phyloP scores from a whole-genome alignment of 2,113 vertebrate genomes.

The Protomyctophum bolini region DNA sequence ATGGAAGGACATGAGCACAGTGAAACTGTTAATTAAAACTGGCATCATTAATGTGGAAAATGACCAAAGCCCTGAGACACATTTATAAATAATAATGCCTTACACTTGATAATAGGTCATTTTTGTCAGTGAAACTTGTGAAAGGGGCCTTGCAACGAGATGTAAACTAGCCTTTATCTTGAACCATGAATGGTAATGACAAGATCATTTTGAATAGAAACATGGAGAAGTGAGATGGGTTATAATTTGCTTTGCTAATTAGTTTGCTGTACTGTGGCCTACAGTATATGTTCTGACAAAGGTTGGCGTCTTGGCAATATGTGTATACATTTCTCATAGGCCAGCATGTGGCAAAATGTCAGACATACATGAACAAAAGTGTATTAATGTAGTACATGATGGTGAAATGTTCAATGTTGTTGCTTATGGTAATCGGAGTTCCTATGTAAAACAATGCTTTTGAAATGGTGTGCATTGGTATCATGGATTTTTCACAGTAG shows the following conservation, averaged over 20 bases:
- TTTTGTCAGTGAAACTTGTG: too few species aligned
- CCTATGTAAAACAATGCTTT: conserved; percentile 40
- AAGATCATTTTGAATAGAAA: too few species aligned
- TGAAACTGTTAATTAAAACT: background rate
- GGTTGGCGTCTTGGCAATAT: conserved; percentile 15
- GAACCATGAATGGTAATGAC: too few species aligned
- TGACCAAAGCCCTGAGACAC: conserved; percentile 47
- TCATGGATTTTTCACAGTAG: conserved; percentile 29
- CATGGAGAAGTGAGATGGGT: too few species aligned
- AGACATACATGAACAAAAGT: conserved; percentile 49
- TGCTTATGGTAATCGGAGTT: conserved; percentile 46
- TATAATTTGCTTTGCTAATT: too few species aligned
- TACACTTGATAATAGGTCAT: background rate
- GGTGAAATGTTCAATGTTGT: conserved; percentile 53
- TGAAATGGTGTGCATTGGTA: conserved; percentile 12
- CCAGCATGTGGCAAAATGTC: conserved; percentile 53
- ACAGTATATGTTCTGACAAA: conserved; percentile 26
- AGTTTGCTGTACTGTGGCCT: background rate
- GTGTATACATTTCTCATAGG: conserved; percentile 24
- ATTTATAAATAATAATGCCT: conserved; percentile 24
- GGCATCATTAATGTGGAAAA: conserved; percentile 20
- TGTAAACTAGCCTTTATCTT: too few species aligned
- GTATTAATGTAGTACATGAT: conserved; percentile 33
- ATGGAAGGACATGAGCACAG: background rate
- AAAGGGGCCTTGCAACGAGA: too few species aligned